phyloP scores from a whole-genome alignment of 1,140 invertebrate species.

The Pseudomyrmex concolor region DNA sequence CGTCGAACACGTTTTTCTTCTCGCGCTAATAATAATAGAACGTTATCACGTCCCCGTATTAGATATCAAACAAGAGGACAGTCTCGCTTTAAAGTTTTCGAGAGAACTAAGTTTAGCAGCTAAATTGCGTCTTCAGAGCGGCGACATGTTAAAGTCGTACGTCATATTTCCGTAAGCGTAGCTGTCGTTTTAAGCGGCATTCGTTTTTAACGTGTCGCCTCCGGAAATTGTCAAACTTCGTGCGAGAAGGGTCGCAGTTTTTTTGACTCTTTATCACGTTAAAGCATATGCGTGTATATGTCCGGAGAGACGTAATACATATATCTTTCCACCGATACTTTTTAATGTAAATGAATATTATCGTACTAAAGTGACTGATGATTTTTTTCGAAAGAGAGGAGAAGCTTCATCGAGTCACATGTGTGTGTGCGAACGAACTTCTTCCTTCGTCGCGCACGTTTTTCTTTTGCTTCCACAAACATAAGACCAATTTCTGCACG shows the following conservation, averaged over 20 bases:
- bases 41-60: neutral
- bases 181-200: slow-evolving; percentile 66
- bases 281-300: neutral
- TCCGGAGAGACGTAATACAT: slow-evolving; percentile 15
- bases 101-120: slow-evolving; percentile 63
- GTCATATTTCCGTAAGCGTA: slow-evolving; percentile 77
- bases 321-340: neutral
- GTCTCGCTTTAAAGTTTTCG: neutral
- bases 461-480: neutral
- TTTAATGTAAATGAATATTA: neutral
- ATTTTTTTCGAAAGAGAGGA: too few relatives aligned
- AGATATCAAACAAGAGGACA: slow-evolving; percentile 16
- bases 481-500: neutral
- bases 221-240: slow-evolving; percentile 73
- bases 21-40: neutral
- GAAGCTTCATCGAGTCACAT: too few relatives aligned
- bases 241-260: slow-evolving; percentile 44
- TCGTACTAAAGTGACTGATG: neutral
- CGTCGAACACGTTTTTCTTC: neutral
- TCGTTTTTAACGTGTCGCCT: slow-evolving; percentile 74
- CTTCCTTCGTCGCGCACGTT: neutral
- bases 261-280: slow-evolving; percentile 52
- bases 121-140: slow-evolving; percentile 48
- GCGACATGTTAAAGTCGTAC: slow-evolving; percentile 65
- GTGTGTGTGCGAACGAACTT: neutral